These are phyloP conservation scores for Zosterops pallidus DNA, from an alignment of 2,113 vertebrate species.

Conservation along the genomic window DNA sequence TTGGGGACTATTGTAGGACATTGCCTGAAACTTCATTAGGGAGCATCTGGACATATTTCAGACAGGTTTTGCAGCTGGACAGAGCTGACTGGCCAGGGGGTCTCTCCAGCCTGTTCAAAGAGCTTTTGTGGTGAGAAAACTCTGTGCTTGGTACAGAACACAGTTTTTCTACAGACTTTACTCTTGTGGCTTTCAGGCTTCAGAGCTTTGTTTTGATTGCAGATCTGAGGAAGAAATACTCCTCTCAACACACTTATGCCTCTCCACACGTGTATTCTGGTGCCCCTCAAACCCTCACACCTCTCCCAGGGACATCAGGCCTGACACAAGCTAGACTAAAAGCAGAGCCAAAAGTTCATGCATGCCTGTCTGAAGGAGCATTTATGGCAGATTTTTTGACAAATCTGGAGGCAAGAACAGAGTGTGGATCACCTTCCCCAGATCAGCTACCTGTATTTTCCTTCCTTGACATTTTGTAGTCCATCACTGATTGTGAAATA, in stretches of 20 bases:
- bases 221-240: neutral
- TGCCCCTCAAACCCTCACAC: neutral
- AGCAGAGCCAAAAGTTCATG: neutral
- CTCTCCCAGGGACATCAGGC: neutral
- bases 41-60: neutral
- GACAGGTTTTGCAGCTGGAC: neutral
- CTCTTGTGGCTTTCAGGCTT: neutral
- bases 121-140: neutral
- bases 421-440: neutral
- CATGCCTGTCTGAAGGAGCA: rapidly evolving
- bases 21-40: neutral
- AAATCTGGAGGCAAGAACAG: neutral
- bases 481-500: neutral
- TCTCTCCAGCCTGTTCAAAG: neutral
- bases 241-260: rapidly evolving
- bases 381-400: neutral
- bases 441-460: neutral
- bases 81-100: neutral
- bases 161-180: neutral
- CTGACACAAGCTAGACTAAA: neutral
- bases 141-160: neutral
- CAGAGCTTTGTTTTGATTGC: neutral
- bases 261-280: neutral
- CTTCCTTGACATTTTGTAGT: neutral
- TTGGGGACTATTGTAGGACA: neutral